Evolutionary conservation across 1,140 invertebrate species (phyloP).

Genomic region (Maconellicoccus hirsutus): DNA sequence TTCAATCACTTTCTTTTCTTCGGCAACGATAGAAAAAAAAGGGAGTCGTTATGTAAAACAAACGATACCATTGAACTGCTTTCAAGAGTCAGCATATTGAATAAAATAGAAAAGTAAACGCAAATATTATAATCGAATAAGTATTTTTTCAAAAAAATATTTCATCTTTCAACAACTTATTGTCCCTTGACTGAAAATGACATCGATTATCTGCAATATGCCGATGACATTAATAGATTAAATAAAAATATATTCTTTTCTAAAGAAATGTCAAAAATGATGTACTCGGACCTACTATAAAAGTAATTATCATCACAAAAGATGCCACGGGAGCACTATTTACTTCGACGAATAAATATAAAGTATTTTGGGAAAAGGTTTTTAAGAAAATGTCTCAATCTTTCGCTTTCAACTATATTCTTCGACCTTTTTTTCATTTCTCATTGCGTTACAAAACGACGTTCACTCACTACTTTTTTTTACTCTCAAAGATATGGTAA

Average conservation of each 20-base stretch:
- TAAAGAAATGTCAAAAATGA: not conserved
- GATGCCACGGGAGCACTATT: not conserved
- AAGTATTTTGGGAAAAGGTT: not conserved
- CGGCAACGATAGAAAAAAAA: too few relatives aligned
- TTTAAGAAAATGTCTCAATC: not conserved
- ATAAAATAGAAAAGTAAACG: too few relatives aligned
- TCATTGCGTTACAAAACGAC: not conserved
- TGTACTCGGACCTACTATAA: not conserved
- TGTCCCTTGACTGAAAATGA: not conserved
- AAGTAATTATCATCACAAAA: conserved; percentile 10
- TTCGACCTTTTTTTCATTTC: not conserved
- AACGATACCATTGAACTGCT: too few relatives aligned
- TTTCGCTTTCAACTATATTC: not conserved
- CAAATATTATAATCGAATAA: too few relatives aligned
- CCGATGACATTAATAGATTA: conserved; percentile 2
- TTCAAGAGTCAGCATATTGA: too few relatives aligned
- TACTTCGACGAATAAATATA: not conserved
- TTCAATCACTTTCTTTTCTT: too few relatives aligned
- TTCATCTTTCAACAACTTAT: not conserved
- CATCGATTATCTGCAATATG: not conserved
- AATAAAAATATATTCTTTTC: not conserved
- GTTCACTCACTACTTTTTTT: too few relatives aligned
- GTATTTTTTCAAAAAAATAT: not conserved
- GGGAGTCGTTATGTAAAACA: too few relatives aligned
- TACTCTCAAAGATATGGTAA: too few relatives aligned